These are phyloP conservation scores for Danaus plexippus DNA, from an alignment of 1,140 invertebrate species.

Conservation along the genomic window DNA sequence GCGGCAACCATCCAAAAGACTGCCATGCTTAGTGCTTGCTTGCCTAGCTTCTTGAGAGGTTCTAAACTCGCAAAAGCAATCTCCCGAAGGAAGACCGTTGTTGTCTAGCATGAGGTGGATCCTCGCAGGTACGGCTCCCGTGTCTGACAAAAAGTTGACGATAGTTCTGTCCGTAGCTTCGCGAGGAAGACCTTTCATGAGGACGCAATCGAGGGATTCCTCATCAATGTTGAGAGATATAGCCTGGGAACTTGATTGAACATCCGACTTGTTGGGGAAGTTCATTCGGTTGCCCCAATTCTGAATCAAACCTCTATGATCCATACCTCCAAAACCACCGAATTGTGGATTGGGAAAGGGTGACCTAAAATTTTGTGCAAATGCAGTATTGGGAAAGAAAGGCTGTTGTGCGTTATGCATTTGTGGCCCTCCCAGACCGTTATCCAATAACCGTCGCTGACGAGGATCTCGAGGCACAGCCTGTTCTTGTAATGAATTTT, in stretches of 20 bases:
- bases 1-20: conserved; percentile 75
- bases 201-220: conserved; percentile 75
- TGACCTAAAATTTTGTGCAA: conserved; percentile 32
- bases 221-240: conserved; percentile 39
- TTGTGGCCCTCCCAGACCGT: conserved; percentile 13
- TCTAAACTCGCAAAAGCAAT: conserved; percentile 89
- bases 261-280: conserved; percentile 27
- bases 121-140: conserved; percentile 80
- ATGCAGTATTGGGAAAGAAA: conserved; percentile 33
- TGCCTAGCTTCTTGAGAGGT: conserved; percentile 77
- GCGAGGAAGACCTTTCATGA: conserved; percentile 82
- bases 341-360: conserved; percentile 35
- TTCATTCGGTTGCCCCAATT: conserved; percentile 37
- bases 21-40: conserved; percentile 80
- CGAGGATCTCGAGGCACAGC: conserved; percentile 46
- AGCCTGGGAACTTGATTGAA: conserved; percentile 21
- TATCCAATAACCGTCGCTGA: conserved; percentile 40
- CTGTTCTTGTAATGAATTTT: conserved; percentile 16
- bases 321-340: conserved; percentile 28
- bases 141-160: conserved; percentile 84
- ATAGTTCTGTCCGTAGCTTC: conserved; percentile 83
- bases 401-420: conserved; percentile 16
- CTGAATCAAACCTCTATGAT: conserved; percentile 40
- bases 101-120: conserved; percentile 84
- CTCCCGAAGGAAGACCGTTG: conserved; percentile 80